Conservation (phyloP, 1,140 invertebrate species). For the Brachystomella parvula region DNA sequence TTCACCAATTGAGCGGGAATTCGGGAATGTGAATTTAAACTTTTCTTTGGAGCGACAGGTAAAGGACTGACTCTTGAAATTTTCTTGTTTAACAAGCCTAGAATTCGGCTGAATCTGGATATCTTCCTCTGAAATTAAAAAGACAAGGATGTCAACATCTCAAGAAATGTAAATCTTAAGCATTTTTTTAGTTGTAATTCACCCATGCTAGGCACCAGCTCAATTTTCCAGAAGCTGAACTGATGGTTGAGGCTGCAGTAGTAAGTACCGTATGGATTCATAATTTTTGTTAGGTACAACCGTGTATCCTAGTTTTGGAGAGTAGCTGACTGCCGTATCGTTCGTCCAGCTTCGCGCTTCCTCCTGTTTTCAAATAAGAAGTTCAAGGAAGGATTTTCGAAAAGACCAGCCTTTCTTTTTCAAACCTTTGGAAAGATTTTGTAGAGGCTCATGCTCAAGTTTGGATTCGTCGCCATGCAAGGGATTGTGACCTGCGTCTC, state of each 20-base stretch:
- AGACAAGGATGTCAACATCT: background rate
- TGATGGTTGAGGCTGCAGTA: slow-evolving; percentile 22
- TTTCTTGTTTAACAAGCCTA: slow-evolving; percentile 19
- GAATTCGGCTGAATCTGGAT: slow-evolving; percentile 19
- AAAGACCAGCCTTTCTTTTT: background rate
- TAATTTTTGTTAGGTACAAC: slow-evolving; percentile 21
- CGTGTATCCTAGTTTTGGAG: slow-evolving; percentile 25
- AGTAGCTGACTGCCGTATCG: slow-evolving; percentile 20
- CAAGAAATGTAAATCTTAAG: background rate
- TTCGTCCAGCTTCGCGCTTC: slow-evolving; percentile 24
- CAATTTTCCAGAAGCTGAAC: slow-evolving; percentile 34
- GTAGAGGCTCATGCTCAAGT: slow-evolving; percentile 20
- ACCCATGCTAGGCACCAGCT: slow-evolving; percentile 31
- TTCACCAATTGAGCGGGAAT: slow-evolving; percentile 18
- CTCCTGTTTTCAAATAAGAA: slow-evolving; percentile 13
- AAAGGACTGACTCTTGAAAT: slow-evolving; percentile 30
- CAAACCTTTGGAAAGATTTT: slow-evolving; percentile 26
- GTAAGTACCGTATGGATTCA: slow-evolving; percentile 31
- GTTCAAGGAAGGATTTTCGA: background rate
- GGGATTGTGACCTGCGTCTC: slow-evolving; percentile 25
- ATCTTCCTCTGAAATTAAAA: slow-evolving; percentile 23
- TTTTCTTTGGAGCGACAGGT: slow-evolving; percentile 30
- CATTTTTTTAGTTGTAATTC: background rate
- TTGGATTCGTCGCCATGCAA: slow-evolving; percentile 31
- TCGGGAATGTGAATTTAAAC: slow-evolving; percentile 23